Evolutionary conservation across 2,113 vertebrate genomes (phyloP), one percentile per base, ranked within the genome.

Genomic region (Passer domesticus): DNA sequence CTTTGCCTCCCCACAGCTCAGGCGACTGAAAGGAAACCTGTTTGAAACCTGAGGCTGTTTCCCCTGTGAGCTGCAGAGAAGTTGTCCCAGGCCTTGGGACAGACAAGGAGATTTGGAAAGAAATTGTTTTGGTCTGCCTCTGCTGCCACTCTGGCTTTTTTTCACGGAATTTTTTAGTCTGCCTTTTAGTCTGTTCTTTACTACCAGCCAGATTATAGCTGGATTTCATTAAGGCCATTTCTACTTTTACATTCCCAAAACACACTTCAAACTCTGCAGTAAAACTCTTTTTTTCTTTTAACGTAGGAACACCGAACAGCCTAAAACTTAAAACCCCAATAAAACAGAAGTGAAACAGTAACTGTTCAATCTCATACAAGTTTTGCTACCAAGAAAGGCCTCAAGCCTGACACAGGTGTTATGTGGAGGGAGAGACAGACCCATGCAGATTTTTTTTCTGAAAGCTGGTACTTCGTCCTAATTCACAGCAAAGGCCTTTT

Each of bases 401-500:
- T 83, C 0, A 7, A 73, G 59, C n/a, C 49, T 70, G 63, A 91
- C 64, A 89, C 86, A 92, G 13, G 1, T 78, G 94, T 43, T 92
- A 30, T 13, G 21, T 46, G 56, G 47, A 94, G 9, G 30, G 43
- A 90, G 20, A 91, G 39, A 86, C 23, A 95, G 52, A 92, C 12
- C 55, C 52, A 35, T 56, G 67, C 76, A 92, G 64, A 89, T 63
- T 12, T 89, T 85, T 56, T 37, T 83, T 75, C 85, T 92, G 86
- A 92, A 90, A 89, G 79, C 86, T 91, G 52, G 83, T 87, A 77
- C 91, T 92, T 75, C 10, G 19, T 50, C 92, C 94, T 81, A 89
- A 93, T 91, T 95, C 83, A 90, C 47, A 83, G 90, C 39, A 81
- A 91, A 94, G 89, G 79, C 77, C 92, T 95, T 24, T 86, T 13